Percentiles rank a stretch among this genome's conserved stretches.
Conservation (phyloP, 2,888 invertebrate genomes). For the Chrysomela aeneicollis region DNA sequence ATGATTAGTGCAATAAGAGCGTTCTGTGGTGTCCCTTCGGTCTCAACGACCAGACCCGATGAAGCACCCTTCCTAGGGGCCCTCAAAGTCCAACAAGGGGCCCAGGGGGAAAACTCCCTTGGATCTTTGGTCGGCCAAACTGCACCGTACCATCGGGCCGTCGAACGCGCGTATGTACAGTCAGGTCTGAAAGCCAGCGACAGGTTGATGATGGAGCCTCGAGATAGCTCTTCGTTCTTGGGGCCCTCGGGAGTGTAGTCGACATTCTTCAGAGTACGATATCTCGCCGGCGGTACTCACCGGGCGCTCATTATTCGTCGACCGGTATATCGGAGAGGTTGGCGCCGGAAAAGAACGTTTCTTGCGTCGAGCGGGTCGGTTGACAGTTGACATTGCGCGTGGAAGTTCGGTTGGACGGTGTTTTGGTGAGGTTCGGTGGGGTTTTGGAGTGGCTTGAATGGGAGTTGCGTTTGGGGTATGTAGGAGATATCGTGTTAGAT, state of each 20-base stretch:
- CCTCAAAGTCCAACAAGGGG: no score
- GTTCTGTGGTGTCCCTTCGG: no score
- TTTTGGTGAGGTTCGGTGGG: background rate
- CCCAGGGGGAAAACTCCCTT: no score
- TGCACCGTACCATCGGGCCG: no score
- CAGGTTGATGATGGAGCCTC: slow-evolving; percentile 19
- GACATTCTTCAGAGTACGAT: slow-evolving; percentile 48
- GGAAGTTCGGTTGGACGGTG: background rate
- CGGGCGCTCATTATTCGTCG: slow-evolving; percentile 40
- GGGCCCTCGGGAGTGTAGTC: slow-evolving; percentile 49
- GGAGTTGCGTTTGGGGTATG: no score
- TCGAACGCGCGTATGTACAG: no score
- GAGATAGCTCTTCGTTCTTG: slow-evolving; percentile 12
- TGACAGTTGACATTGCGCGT: background rate
- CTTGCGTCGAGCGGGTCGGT: background rate
- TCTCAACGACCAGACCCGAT: no score
- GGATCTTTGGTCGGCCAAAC: no score
- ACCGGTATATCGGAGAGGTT: slow-evolving; percentile 51
- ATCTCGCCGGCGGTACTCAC: slow-evolving; percentile 49
- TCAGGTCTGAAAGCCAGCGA: slow-evolving; percentile 12
- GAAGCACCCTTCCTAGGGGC: no score
- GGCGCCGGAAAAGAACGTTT: slow-evolving; percentile 42
- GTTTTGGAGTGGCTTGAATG: background rate
- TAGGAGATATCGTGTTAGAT: no score
- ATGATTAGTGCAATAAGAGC: no score